Evolutionary conservation across 1,140 invertebrate genomes (phyloP), one percentile per base, ranked within the genome.

Genomic region (Drosophila sproati): DNA sequence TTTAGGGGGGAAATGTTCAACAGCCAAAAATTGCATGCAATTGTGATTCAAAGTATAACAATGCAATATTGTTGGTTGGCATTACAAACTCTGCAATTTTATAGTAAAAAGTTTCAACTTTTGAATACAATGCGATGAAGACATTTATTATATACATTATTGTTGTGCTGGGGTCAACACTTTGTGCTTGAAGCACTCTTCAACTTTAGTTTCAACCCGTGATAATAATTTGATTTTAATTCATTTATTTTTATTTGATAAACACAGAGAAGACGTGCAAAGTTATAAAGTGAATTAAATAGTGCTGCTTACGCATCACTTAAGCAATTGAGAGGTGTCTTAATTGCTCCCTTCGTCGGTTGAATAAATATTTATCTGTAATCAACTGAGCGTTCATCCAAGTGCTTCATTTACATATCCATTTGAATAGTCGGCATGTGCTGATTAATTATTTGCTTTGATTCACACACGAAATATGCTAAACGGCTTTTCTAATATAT

Each of bases 391-490:
- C 34, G 48, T 62, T 70, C 39, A 70, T 70, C 52, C 39, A 54
- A 62, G 31, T 47, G 34, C 39, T 45, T 52, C 48, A 63, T 52
- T 63, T 52, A 31, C 48, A 52, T 63, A 52, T 63, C 39, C 35
- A 31, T 47, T 55, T 39, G 37, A 61, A 39, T 43, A 10, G 39
- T 35, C 20, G 39, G 10, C 39, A n/a, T 52, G 7, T 28, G 48
- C 8, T 34, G 52, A 67, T 48, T 67, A 56, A 67, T 67, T 48
- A 56, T 56, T 67, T 48, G 32, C 43, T 47, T 56, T 48, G 43
- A 37, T 35, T 54, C 12, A 29, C 47, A 59, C 10, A 31, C 32
- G 41, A 54, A 34, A 29, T 10, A 31, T 5, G 52, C 4, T 39
- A 41, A 41, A 7, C 28, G 28, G 57, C 12, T 61, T 50, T 32